Evolutionary conservation across 2,888 invertebrate species (phyloP).

Genomic region (Plebejus argus): DNA sequence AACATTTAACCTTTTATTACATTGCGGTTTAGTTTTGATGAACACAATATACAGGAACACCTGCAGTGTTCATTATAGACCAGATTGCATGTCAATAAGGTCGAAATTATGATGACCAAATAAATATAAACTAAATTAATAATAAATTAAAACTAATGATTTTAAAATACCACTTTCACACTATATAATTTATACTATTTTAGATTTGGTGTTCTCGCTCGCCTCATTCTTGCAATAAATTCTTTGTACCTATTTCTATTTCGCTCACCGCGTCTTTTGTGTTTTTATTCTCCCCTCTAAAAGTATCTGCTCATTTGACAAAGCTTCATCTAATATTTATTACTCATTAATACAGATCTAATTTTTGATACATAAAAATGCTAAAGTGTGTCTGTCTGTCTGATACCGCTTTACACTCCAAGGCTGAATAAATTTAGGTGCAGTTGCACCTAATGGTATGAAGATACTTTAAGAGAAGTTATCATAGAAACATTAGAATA

Average conservation of each 20-base stretch:
- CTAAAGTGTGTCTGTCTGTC: too few relatives aligned
- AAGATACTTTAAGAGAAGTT: too few relatives aligned
- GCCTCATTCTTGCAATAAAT: too few relatives aligned
- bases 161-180: not conserved
- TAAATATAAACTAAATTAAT: not conserved
- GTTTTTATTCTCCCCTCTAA: constrained; percentile 1
- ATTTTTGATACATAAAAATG: too few relatives aligned
- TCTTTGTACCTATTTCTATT: too few relatives aligned
- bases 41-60: not conserved
- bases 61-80: not conserved
- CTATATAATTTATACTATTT: not conserved
- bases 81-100: not conserved
- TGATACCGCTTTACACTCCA: too few relatives aligned
- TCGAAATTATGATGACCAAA: not conserved
- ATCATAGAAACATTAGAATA: too few relatives aligned
- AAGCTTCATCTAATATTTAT: constrained; percentile 74
- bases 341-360: constrained; percentile 34
- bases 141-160: not conserved
- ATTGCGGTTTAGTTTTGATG: constrained; percentile 1
- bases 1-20: constrained; percentile 8
- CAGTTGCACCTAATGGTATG: too few relatives aligned
- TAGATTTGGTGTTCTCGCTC: not conserved
- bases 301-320: constrained; percentile 42
- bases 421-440: too few relatives aligned
- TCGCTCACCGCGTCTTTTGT: not conserved